phyloP scores from a whole-genome alignment of 2,888 invertebrate species.

The Chirona hameri region DNA sequence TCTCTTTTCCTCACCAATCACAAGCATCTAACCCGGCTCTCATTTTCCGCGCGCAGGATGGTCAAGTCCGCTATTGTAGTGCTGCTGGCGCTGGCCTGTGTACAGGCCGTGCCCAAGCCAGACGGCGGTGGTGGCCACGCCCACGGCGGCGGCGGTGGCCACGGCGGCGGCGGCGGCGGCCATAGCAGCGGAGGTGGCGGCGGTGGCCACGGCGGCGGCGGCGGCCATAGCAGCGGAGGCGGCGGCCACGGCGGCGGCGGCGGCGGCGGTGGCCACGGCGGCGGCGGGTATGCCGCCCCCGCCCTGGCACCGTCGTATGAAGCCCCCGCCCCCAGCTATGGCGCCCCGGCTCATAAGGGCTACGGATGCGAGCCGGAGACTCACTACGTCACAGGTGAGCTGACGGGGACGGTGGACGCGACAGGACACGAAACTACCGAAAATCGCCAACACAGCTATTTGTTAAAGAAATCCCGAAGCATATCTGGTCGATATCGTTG shows the following conservation, averaged over 20 bases:
- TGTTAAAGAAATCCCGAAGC: too few species aligned
- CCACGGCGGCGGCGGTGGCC: background rate
- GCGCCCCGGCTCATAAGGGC: conserved; percentile 1
- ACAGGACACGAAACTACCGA: too few species aligned
- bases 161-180: background rate
- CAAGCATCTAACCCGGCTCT: too few species aligned
- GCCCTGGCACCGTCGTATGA: conserved; percentile 9
- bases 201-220: too few species aligned
- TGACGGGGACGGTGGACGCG: too few species aligned
- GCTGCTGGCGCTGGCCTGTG: conserved; percentile 33
- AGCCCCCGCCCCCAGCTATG: background rate
- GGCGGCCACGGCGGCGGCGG: too few species aligned
- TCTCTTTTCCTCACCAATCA: too few species aligned
- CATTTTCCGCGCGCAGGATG: background rate
- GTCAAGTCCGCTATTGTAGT: conserved; percentile 31
- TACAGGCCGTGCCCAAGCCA: background rate
- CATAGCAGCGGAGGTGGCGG: background rate
- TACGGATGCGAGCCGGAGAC: conserved; percentile 23
- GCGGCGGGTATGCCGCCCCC: background rate
- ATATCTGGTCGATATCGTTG: too few species aligned
- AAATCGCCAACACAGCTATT: too few species aligned
- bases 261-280: background rate
- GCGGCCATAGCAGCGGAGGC: too few species aligned
- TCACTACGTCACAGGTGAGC: conserved; percentile 23
- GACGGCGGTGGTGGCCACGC: background rate